Conservation (phyloP, 2,888 invertebrate species). For the Pseudoips prasinana region DNA sequence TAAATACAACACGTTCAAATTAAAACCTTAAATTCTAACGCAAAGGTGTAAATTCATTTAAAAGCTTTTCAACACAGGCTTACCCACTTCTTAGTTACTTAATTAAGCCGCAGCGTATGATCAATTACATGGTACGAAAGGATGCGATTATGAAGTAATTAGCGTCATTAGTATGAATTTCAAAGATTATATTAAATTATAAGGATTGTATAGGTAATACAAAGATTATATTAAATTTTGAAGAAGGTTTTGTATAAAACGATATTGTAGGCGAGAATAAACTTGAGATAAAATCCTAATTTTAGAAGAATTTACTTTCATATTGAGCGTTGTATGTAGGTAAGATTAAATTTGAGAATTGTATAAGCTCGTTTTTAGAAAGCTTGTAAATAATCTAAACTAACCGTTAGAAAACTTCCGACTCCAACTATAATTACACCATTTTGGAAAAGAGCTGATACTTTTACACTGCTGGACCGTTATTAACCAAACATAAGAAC, state of each 20-base stretch:
- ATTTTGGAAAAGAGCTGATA: no score
- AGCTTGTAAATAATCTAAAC: no score
- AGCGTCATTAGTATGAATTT: constrained; percentile 16
- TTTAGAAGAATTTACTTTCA: no score
- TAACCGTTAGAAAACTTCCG: no score
- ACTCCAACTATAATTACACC: no score
- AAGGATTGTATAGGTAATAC: constrained; percentile 2
- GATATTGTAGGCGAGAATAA: no score
- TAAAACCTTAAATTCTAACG: background rate
- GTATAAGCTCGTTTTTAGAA: no score
- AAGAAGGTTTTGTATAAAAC: background rate
- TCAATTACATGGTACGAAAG: constrained; percentile 25
- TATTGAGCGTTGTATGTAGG: no score
- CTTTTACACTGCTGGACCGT: no score
- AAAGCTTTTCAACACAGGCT: background rate
- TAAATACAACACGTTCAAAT: background rate
- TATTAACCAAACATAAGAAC: no score
- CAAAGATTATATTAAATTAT: constrained; percentile 12
- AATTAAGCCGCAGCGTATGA: constrained; percentile 29
- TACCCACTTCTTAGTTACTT: constrained; percentile 12
- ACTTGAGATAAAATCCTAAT: no score
- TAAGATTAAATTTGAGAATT: no score
- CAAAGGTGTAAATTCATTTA: constrained; percentile 2
- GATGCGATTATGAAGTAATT: constrained; percentile 30
- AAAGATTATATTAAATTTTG: constrained; percentile 1